Base-by-base conservation (phyloP, 1,140 invertebrate species). In the Chironomus striatipennis region DNA sequence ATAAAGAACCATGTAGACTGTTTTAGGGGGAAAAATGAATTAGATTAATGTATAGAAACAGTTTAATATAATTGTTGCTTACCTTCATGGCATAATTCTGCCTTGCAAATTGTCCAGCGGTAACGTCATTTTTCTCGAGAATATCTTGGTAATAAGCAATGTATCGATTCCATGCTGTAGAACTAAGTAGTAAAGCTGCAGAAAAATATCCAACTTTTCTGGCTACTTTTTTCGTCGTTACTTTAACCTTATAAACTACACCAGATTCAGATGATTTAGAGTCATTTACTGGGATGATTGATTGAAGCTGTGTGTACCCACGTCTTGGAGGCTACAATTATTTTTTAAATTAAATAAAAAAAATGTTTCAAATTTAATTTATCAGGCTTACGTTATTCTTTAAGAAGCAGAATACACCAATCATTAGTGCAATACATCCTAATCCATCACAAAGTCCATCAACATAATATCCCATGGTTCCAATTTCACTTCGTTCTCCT, bases 111-210 rank as follows among this genome's bases (percentile, higher is more conserved):
- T 84, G 86, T 34, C 76, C 78, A 10, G 75, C 77, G 70, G 80
- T 84, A n/a, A 86, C 84, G 74, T 85, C 81, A 12, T 86, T 84
- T 15, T 86, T 85, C 78, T 93, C 91, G 10, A 93, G 78, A 75
- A 93, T 82, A 76, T 91, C 86, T 77, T 93, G 90, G 79, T 93
- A 94, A 0, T 91, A 79, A 73, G 88, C 87, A 77, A 93, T 92
- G 76, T 92, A 93, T 10, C 91, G 86, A 84, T 94, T 93, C 92
- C 92, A 94, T 3, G 88, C 88, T 75, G 88, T 83, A 7, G 91
- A 92, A 73, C 89, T 90, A 0, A 93, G 78, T 42, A 91, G 77
- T 76, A 93, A 83, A 78, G 92, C 90, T 4, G 89, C 86, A 17
- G 86, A 86, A 75, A 92, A 88, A 76, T 89, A 85, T 15, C 88